A percentile compares a stretch with the other conserved stretches of the same genome.
Evolutionary conservation across 1,140 invertebrate species (phyloP).

Genomic region (Zaprionus tsacasi): DNA sequence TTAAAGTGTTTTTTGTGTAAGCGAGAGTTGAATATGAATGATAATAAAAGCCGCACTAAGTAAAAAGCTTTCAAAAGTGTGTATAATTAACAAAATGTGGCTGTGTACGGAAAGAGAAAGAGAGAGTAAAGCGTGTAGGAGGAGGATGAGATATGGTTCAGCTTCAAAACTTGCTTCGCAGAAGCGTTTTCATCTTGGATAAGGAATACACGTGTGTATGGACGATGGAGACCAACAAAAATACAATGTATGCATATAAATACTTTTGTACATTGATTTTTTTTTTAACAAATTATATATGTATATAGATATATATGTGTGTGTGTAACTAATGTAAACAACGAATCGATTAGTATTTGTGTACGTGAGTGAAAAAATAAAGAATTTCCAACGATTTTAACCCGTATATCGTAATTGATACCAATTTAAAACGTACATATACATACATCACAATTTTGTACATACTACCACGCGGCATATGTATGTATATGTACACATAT

Average conservation of each 20-base stretch:
- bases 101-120: not conserved
- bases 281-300: not conserved
- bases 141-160: not conserved
- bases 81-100: slow-evolving; percentile 9
- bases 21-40: slow-evolving; percentile 8
- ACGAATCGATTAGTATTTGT: slow-evolving; percentile 83
- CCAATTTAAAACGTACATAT: slow-evolving; percentile 24
- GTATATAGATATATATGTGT: slow-evolving; percentile 20
- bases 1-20: slow-evolving; percentile 14
- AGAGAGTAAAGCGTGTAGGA: slow-evolving; percentile 29
- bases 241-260: slow-evolving; percentile 24
- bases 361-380: slow-evolving; percentile 35
- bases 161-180: not conserved
- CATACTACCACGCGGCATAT: slow-evolving; percentile 14
- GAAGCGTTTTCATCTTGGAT: not conserved
- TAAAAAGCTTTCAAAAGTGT: slow-evolving; percentile 33
- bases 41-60: slow-evolving; percentile 6
- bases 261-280: not conserved
- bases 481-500: slow-evolving; percentile 17
- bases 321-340: slow-evolving; percentile 53
- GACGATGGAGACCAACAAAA: slow-evolving; percentile 1
- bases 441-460: slow-evolving; percentile 12
- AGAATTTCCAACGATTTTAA: slow-evolving; percentile 34
- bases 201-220: not conserved
- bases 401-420: slow-evolving; percentile 12